Percentiles rank a stretch among this genome's conserved stretches.
phyloP scores from a whole-genome alignment of 2,797 vertebrate genomes.

The Sardinella longiceps region DNA sequence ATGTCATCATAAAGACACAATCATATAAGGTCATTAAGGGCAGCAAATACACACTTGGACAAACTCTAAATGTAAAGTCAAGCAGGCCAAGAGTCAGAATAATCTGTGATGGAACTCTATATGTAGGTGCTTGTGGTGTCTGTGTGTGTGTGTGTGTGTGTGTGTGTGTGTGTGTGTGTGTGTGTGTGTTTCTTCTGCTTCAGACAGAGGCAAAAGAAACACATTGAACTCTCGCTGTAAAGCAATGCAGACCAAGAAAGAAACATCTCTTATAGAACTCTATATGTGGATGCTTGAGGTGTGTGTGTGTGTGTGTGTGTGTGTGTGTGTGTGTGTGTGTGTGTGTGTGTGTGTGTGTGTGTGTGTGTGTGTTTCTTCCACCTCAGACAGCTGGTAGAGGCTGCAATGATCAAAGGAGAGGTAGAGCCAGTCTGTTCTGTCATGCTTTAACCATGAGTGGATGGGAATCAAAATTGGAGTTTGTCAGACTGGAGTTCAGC shows the following conservation, averaged over 20 bases:
- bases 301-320: not conserved
- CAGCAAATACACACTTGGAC: not conserved
- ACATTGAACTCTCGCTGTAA: too few relatives aligned
- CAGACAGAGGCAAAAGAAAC: too few relatives aligned
- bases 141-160: not conserved
- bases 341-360: not conserved
- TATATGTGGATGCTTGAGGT: not conserved
- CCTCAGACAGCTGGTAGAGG: not conserved
- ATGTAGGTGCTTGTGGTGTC: not conserved
- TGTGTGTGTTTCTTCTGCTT: too few relatives aligned
- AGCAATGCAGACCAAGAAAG: too few relatives aligned
- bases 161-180: too few relatives aligned
- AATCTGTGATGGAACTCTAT: too few relatives aligned
- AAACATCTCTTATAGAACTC: too few relatives aligned
- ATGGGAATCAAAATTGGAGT: slow-evolving; percentile 51
- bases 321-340: not conserved
- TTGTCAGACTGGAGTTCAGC: slow-evolving; percentile 49
- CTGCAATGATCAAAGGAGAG: not conserved
- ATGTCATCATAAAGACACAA: too few relatives aligned
- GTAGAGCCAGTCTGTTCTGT: not conserved
- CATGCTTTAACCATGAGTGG: slow-evolving; percentile 14
- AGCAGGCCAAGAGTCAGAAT: too few relatives aligned
- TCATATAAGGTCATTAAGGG: not conserved
- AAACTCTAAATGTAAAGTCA: not conserved
- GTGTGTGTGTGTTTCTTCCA: not conserved